These are phyloP conservation scores for Cantharis nigra DNA, from an alignment of 2,888 invertebrate genomes.

Conservation along the genomic window DNA sequence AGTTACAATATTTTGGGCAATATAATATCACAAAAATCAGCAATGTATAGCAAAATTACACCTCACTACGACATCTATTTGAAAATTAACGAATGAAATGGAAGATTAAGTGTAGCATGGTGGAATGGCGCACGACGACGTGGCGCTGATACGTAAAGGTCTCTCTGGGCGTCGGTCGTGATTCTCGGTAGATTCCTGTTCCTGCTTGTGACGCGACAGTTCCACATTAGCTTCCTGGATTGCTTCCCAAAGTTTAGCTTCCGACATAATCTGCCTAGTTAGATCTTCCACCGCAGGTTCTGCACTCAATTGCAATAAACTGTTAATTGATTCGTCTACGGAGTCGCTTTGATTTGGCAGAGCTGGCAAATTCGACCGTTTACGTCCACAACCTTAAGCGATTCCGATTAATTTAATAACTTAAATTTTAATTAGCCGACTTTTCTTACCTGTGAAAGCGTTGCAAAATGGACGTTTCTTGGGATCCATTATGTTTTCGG, in stretches of 20 bases:
- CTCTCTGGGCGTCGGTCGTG: constrained; percentile 45
- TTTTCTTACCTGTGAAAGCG: constrained; percentile 77
- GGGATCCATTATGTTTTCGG: constrained; percentile 56
- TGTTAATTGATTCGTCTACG: constrained; percentile 66
- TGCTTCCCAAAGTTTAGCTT: constrained; percentile 79
- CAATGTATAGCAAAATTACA: neutral
- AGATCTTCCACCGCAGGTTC: constrained; percentile 75
- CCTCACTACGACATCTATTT: neutral
- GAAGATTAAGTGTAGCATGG: constrained; percentile 43
- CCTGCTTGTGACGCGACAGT: constrained; percentile 65
- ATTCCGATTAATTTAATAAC: constrained; percentile 9
- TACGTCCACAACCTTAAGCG: constrained; percentile 72
- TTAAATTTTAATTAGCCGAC: constrained; percentile 12
- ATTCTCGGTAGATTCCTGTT: constrained; percentile 55
- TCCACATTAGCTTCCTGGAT: constrained; percentile 78
- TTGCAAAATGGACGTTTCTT: constrained; percentile 87
- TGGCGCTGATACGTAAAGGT: constrained; percentile 45
- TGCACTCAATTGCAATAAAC: constrained; percentile 69
- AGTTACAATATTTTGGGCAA: neutral
- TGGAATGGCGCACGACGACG: constrained; percentile 51
- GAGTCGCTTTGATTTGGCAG: constrained; percentile 57
- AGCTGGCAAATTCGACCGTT: constrained; percentile 60
- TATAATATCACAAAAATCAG: neutral
- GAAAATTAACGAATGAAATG: neutral
- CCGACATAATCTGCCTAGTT: constrained; percentile 77